A percentile compares a stretch with the other conserved stretches of the same genome.
These are phyloP conservation scores for Argopecten irradians DNA, from an alignment of 1,140 invertebrate genomes.

Conservation along the genomic window DNA sequence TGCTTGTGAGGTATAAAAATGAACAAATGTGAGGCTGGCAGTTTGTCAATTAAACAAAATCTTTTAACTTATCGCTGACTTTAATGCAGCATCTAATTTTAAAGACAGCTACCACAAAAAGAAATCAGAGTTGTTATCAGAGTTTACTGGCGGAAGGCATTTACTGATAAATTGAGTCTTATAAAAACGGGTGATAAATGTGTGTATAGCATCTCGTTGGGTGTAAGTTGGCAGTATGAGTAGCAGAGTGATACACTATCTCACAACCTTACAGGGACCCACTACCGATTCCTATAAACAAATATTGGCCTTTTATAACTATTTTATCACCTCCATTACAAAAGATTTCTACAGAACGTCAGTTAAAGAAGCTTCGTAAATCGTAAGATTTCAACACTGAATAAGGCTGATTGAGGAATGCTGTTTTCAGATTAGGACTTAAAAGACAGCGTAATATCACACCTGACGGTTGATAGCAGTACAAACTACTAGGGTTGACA, in stretches of 20 bases:
- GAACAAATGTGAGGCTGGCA: neutral
- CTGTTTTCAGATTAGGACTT: neutral
- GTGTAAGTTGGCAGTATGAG: constrained; percentile 7
- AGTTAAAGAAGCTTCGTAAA: neutral
- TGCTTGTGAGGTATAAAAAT: neutral
- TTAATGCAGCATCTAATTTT: neutral
- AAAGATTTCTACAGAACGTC: neutral
- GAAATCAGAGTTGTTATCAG: neutral
- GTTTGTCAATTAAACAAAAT: neutral
- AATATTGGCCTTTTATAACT: neutral
- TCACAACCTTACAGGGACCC: neutral
- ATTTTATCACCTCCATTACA: neutral
- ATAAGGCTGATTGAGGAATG: neutral
- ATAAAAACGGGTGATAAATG: neutral
- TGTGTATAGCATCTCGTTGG: neutral
- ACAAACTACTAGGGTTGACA: too few relatives aligned
- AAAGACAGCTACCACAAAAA: neutral
- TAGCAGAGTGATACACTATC: neutral
- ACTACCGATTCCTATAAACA: neutral
- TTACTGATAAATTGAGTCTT: constrained; percentile 17
- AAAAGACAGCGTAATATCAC: neutral
- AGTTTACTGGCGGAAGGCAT: neutral
- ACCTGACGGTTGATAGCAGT: neutral
- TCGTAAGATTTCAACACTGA: neutral
- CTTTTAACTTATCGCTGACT: neutral